Base-by-base conservation (phyloP, 2,888 invertebrate species). In the Nebria salina region DNA sequence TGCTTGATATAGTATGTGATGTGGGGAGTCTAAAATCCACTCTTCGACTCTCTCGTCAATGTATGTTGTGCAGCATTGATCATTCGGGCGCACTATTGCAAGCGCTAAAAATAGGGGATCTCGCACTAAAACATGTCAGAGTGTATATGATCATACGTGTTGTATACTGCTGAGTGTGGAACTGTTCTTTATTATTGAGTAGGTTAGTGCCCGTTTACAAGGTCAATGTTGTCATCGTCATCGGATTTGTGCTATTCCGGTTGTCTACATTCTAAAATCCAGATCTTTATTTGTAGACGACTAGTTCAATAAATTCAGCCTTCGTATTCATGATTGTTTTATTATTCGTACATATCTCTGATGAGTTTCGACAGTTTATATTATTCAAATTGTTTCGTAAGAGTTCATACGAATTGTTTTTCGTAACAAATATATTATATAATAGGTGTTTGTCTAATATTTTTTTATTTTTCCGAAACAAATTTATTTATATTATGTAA, bases 161-260 rank as follows among this genome's bases (percentile, higher is more conserved):
- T 79, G 68, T 72, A 25, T 42, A 41, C 72, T 26, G 75, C n/a
- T 11, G 20, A 64, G 73, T 75, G 26, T 64, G 9, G 41, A n/a
- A 73, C 8, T 73, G 73, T 34, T 70, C 70, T 70, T 80, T 41
- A n/a, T 75, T 80, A 80, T 80, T 80, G 80, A 80, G 75, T 85
- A 84, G 86, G 85, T 86, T 85, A 84, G 83, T 85, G 85, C 82
- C 85, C 85, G 84, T 83, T 77, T 82, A 82, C 85, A 85, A 85
- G 86, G 86, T 84, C 85, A 80, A 72, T 54, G 34, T 25, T 80
- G 79, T 68, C 79, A 80, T 42, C 70, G 25, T 34, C 43, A 43
- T 72, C 43, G 73, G 54, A 25, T 42, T 54, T 72, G 1, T 77
- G 70, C 26, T 3, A 70, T 15, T 26, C 20, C 15, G 70, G n/a